phyloP scores from a whole-genome alignment of 2,888 invertebrate genomes.

The Heteromurus nitidus region DNA sequence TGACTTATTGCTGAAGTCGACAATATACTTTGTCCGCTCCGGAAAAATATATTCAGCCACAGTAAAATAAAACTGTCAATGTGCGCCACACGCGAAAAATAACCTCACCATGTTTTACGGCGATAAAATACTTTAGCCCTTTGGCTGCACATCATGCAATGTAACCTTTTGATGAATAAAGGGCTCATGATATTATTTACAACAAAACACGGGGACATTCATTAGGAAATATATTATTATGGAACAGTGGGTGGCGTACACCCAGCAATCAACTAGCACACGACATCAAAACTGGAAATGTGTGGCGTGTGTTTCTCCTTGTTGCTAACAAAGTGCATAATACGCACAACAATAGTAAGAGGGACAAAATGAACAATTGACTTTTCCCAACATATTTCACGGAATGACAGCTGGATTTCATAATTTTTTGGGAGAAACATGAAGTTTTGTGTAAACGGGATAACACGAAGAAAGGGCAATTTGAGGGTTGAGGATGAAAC shows the following conservation, averaged over 20 bases:
- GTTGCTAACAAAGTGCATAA: constrained; percentile 20
- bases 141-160: constrained; percentile 23
- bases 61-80: neutral
- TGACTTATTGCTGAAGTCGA: constrained; percentile 15
- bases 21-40: too few relatives aligned
- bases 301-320: constrained; percentile 45
- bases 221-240: constrained; percentile 58
- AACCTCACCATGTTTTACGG: neutral
- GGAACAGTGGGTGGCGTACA: constrained; percentile 59
- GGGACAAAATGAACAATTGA: constrained; percentile 61
- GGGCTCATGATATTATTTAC: constrained; percentile 51
- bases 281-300: constrained; percentile 36
- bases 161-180: constrained; percentile 31
- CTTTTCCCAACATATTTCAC: constrained; percentile 47
- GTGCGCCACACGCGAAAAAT: neutral
- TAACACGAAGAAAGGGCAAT: constrained; percentile 9
- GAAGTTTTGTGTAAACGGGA: constrained; percentile 58
- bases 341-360: constrained; percentile 29
- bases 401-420: constrained; percentile 65
- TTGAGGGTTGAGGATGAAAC: constrained; percentile 46
- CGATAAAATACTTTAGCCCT: neutral
- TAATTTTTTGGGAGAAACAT: constrained; percentile 64
- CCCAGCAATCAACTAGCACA: constrained; percentile 55
- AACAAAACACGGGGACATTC: constrained; percentile 58
- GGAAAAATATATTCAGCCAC: neutral